Base-by-base conservation (phyloP, 2,113 vertebrate genomes). In the Athene cunicularia region DNA sequence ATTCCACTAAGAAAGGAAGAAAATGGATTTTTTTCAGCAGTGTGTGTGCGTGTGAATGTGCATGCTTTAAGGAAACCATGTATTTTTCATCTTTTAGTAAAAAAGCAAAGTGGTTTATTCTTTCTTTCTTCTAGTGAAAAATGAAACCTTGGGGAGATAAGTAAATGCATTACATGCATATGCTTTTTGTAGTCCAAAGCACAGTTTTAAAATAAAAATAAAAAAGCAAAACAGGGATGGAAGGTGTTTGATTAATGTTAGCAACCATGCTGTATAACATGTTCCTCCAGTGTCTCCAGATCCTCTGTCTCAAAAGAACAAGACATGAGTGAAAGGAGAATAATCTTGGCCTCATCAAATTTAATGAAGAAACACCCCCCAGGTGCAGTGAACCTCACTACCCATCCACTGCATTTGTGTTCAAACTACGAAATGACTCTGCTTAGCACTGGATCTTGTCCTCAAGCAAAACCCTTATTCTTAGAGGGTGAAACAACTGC, bases 61-160 rank as follows among this genome's bases (percentile, higher is more conserved):
- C 0, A 0, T 15, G 14, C 47, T 93, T 77, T 71, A 59, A 81
- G 86, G 56, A 82, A 82, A 75, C 32, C 17, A 32, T 8, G 8
- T 41, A 22, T 50, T 70, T 67, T 86, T 86, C 39, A 74, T 2
- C 41, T 86, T 84, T 33, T 60, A 71, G 37, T 59, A 26, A 41
- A 80, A 91, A 45, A 1, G 0, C 0, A 4, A 56, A 80, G 8
- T 68, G 15, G 20, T 82, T 94, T 96, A 60, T 75, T 88, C 35
- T 79, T 95, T 52, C 43, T 81, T 89, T 77, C 37, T 80, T 67
- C 13, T 23, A 72, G 9, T 81, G 83, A 95, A 95, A 91, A 85
- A 96, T 75, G 56, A 90, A 95, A 91, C 84, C 74, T 82, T 80
- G 56, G 49, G 80, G 82, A 94, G 93, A 83, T 90, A 96, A 91